These are phyloP conservation scores for Synodontis membranacea DNA, from an alignment of 2,113 vertebrate species.

Conservation along the genomic window DNA sequence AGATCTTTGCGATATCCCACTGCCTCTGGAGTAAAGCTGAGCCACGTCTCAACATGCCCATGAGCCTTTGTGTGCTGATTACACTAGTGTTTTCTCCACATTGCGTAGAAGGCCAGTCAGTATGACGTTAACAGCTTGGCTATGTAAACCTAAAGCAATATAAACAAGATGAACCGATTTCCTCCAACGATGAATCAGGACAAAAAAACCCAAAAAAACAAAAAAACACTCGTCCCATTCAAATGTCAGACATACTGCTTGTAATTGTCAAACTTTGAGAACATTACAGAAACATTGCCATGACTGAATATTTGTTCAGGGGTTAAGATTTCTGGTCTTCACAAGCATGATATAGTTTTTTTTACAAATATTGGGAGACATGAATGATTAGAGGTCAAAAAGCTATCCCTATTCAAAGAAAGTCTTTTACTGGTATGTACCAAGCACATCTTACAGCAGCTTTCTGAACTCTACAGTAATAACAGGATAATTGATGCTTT, in stretches of 20 bases:
- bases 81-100: background rate
- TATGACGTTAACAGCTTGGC: background rate
- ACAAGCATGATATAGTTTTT: background rate
- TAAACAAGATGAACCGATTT: background rate
- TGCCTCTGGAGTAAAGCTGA: slow-evolving; percentile 5
- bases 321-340: background rate
- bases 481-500: background rate
- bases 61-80: background rate
- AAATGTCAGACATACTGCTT: background rate
- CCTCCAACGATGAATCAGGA: background rate
- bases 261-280: background rate
- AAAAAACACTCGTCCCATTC: background rate
- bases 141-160: background rate
- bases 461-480: background rate
- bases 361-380: no score
- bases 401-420: background rate
- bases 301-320: background rate
- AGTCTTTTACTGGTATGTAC: background rate
- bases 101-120: background rate
- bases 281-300: background rate
- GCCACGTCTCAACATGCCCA: slow-evolving; percentile 13
- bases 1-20: background rate
- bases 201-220: no score
- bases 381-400: background rate
- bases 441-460: background rate